Base-by-base conservation (phyloP, 2,888 invertebrate genomes). In the Chalcis sispes region DNA sequence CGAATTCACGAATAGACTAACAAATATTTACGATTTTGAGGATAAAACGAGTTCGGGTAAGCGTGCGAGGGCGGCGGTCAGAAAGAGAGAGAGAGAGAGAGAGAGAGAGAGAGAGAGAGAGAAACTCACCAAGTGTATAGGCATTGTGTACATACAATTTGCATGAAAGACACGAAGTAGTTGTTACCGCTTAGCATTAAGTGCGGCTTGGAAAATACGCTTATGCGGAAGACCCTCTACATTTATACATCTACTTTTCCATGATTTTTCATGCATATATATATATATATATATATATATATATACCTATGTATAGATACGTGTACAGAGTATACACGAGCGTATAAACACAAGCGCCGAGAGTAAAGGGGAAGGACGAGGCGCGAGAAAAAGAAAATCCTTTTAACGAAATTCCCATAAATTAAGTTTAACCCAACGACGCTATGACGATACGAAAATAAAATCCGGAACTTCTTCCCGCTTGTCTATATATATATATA, bases 341-440 rank as follows among this genome's bases (percentile, higher is more conserved):
- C 36, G 10, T 36, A 4, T 7, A 36, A 36, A 10, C 4, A 36
- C 10, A 7, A 4, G 10, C 36, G 10, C 36, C 36, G 36, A n/a
- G n/a, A n/a, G n/a, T n/a, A n/a, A n/a, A n/a, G n/a, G n/a, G n/a
- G n/a, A n/a, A n/a, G n/a, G n/a, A n/a, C n/a, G n/a, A n/a, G n/a
- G n/a, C n/a, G n/a, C n/a, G n/a, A n/a, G 42, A 1, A 1, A n/a
- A 23, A 27, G 5, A n/a, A 46, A 64, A 64, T 64, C 64, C 64
- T 64, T 48, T 64, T 64, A 64, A 50, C 27, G 50, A 48, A 64
- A 64, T 64, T n/a, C 32, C 29, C 48, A 48, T 64, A 64, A 64
- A 64, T 64, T 25, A 64, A 29, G 50, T 50, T 46, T 48, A 64
- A 13, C 29, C 36, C n/a, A n/a, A 20, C 29, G 32, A n/a, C 50